Conservation (phyloP, 1,140 invertebrate species). For the Diorhabda elongata region DNA sequence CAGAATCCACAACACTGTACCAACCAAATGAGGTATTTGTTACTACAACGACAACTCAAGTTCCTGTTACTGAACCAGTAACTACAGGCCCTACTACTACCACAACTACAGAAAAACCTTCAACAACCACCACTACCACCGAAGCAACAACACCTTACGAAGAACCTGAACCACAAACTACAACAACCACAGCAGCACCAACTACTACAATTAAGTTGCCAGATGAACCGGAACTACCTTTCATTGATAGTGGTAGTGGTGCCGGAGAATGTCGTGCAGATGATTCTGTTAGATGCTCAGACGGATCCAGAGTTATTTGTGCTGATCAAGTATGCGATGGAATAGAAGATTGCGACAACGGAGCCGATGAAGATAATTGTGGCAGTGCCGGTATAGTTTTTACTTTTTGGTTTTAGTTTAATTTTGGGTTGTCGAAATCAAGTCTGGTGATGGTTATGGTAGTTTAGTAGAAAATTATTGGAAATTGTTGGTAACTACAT, state of each 20-base stretch:
- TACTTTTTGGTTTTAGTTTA: slow-evolving; percentile 6
- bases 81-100: neutral
- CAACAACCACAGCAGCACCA: slow-evolving; percentile 38
- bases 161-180: slow-evolving; percentile 14
- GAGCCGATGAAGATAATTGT: slow-evolving; percentile 55
- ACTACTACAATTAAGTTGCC: neutral
- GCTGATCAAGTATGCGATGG: slow-evolving; percentile 57
- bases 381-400: slow-evolving; percentile 18
- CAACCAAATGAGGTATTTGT: neutral
- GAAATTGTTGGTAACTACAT: too few relatives aligned
- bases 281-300: slow-evolving; percentile 50
- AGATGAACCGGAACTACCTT: neutral
- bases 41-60: slow-evolving; percentile 10
- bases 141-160: slow-evolving; percentile 21
- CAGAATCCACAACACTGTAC: slow-evolving; percentile 1
- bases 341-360: slow-evolving; percentile 54
- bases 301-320: slow-evolving; percentile 48
- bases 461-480: neutral
- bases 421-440: neutral
- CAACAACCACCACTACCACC: slow-evolving; percentile 15
- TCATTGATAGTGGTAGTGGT: slow-evolving; percentile 20
- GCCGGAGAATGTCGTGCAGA: slow-evolving; percentile 50
- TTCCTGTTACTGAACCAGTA: neutral
- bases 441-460: neutral
- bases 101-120: neutral